A percentile compares a stretch with the other conserved stretches of the same genome.
phyloP scores from a whole-genome alignment of 2,888 invertebrate species.

The Dynastes hyllus region DNA sequence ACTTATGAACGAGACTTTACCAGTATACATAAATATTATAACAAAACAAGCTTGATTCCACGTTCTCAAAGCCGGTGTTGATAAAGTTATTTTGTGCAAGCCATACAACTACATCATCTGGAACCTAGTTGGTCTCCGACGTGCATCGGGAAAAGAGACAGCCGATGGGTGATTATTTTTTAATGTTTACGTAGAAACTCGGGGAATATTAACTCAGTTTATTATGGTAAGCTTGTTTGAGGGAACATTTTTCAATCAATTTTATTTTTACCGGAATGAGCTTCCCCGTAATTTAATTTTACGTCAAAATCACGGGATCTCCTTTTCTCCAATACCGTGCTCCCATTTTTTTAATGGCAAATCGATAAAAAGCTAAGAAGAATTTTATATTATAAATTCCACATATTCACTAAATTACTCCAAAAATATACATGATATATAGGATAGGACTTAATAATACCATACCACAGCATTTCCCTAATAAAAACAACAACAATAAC shows the following conservation, averaged over 20 bases:
- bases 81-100: slow-evolving; percentile 65
- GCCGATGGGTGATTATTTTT: slow-evolving; percentile 64
- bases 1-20: slow-evolving; percentile 55
- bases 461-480: too few relatives aligned
- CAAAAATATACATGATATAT: too few relatives aligned
- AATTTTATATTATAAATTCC: too few relatives aligned
- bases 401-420: too few relatives aligned
- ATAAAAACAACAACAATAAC: too few relatives aligned
- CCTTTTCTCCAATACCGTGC: not conserved
- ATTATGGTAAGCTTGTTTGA: slow-evolving; percentile 56
- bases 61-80: slow-evolving; percentile 62
- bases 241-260: slow-evolving; percentile 42
- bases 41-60: slow-evolving; percentile 57
- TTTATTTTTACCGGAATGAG: slow-evolving; percentile 21
- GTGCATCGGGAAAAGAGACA: slow-evolving; percentile 56
- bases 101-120: slow-evolving; percentile 58
- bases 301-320: not conserved
- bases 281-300: slow-evolving; percentile 12
- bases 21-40: slow-evolving; percentile 59
- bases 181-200: slow-evolving; percentile 63
- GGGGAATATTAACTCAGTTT: slow-evolving; percentile 60
- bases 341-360: not conserved
- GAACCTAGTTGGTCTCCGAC: slow-evolving; percentile 35
- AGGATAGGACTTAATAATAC: too few relatives aligned
- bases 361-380: not conserved